Conservation (phyloP, 2,113 vertebrate genomes). For the Chaetorhynchus papuensis region DNA sequence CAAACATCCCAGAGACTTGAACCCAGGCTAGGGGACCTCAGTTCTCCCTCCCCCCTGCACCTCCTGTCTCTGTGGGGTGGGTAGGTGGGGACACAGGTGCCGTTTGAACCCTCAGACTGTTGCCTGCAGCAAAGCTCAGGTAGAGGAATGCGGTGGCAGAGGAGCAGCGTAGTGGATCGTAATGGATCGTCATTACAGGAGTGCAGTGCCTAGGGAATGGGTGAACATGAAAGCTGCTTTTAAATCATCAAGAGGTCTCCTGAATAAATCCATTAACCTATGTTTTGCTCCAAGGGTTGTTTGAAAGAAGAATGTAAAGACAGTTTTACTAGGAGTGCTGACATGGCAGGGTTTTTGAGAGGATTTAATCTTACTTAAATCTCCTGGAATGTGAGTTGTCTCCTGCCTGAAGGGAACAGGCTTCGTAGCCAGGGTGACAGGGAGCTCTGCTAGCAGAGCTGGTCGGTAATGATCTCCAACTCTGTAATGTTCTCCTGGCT, state of each 20-base stretch:
- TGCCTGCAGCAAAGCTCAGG: not conserved
- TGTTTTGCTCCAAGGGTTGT: not conserved
- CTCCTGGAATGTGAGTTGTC: not conserved
- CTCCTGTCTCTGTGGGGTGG: not conserved
- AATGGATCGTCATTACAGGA: not conserved
- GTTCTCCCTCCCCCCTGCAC: not conserved
- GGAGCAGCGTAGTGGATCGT: not conserved
- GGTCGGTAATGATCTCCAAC: not conserved
- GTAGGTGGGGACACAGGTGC: not conserved
- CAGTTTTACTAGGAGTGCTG: not conserved
- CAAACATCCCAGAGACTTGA: not conserved
- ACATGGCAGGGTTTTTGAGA: not conserved
- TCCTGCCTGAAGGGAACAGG: not conserved
- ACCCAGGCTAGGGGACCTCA: not conserved
- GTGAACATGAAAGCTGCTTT: not conserved
- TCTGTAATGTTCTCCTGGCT: not conserved
- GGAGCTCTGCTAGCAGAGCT: not conserved
- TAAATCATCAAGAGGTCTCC: not conserved
- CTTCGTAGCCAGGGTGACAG: not conserved
- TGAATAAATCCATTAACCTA: not conserved
- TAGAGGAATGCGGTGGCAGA: not conserved
- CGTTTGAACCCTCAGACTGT: not conserved
- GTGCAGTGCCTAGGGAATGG: not conserved
- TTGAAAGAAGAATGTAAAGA: constrained; percentile 4
- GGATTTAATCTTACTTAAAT: not conserved